phyloP scores from a whole-genome alignment of 53 echinoderm and acorn worm genomes.

The Apostichopus leukothele region DNA sequence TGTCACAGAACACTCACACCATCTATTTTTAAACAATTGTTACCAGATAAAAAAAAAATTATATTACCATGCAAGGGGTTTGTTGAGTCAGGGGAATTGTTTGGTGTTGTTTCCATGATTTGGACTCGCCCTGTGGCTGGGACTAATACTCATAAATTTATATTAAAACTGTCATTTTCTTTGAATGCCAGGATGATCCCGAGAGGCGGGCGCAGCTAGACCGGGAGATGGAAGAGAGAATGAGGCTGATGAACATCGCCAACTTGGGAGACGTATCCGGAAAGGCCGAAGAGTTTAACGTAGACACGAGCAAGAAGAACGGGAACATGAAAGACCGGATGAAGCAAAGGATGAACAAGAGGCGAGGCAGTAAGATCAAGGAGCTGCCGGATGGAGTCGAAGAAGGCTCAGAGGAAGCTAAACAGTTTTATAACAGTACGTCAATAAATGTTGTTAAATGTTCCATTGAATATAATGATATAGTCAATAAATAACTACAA shows the following conservation, averaged over 20 bases:
- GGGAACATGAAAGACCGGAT: slow-evolving; percentile 84
- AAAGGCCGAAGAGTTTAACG: slow-evolving; percentile 34
- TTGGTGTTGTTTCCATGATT: neutral
- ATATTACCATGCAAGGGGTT: neutral
- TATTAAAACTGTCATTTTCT: neutral
- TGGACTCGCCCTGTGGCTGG: neutral
- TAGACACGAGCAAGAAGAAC: slow-evolving; percentile 57
- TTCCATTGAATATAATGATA: neutral
- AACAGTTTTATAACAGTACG: slow-evolving; percentile 59
- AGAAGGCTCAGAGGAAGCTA: slow-evolving; percentile 66
- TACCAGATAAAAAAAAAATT: too few species aligned
- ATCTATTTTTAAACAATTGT: too few species aligned
- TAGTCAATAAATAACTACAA: too few species aligned
- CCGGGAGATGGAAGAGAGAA: slow-evolving; percentile 87
- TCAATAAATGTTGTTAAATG: neutral
- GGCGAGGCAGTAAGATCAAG: slow-evolving; percentile 56
- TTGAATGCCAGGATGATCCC: slow-evolving; percentile 21
- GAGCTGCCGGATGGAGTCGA: slow-evolving; percentile 54
- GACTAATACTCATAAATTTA: neutral
- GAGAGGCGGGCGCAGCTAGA: slow-evolving; percentile 63
- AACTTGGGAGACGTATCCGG: neutral
- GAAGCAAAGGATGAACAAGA: slow-evolving; percentile 79
- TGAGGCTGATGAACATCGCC: slow-evolving; percentile 77
- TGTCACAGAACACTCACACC: too few species aligned
- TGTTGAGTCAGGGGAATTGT: neutral